Evolutionary conservation across 2,797 vertebrate genomes (phyloP), one percentile per base, ranked within the genome.

Genomic region (Spatula versicolor): DNA sequence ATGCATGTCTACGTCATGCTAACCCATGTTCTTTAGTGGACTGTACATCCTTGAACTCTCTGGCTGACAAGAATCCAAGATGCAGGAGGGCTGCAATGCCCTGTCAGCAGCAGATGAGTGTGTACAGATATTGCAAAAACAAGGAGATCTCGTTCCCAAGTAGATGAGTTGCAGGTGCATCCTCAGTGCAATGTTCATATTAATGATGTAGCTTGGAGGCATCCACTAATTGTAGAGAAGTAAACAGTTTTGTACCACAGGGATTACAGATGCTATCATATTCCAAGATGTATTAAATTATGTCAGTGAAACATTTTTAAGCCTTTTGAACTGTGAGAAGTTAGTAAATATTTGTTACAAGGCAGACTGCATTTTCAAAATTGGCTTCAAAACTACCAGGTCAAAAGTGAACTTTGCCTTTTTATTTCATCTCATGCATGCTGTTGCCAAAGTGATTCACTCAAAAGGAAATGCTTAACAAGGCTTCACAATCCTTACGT

Each of bases 261-360:
- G 60, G 90, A 93, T 54, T 92, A 62, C 48, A 95, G 71, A 60
- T 90, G 55, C 43, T 88, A 2, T 92, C 56, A 88, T 84, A 79
- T 77, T 95, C 64, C 19, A 60, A 67, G 46, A 90, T 37, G 58
- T 66, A 75, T 75, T 74, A 79, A 76, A 69, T 76, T 79, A 31
- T 67, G 33, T 77, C 55, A 73, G n/a, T 56, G 80, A 90, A 77
- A 80, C 48, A 50, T 84, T 91, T 93, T 86, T 86, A 74, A 86
- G 48, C 30, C 30, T 88, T 69, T 80, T 90, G 28, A 33, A 48
- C 46, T 20, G 48, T 95, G 48, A 86, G 19, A 55, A 66, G 6
- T 80, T 80, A 77, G 11, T 59, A 77, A 89, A 52, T 79, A 56
- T 68, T 91, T 68, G 31, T 81, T 83, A 81, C 50, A 88, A 73